phyloP scores from a whole-genome alignment of 2,113 vertebrate genomes.

The Pristiophorus japonicus region DNA sequence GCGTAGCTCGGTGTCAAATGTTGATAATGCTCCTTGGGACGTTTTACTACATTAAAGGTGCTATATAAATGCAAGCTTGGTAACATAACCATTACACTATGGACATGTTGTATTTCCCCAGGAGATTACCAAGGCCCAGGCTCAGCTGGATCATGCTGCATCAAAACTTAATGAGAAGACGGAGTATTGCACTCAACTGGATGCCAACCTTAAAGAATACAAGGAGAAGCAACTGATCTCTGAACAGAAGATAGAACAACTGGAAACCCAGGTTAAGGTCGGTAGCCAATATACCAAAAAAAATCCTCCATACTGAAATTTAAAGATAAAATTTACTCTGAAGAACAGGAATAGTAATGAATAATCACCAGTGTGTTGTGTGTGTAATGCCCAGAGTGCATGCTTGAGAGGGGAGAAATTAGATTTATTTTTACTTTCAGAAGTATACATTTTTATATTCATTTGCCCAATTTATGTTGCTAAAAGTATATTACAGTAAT shows the following conservation, averaged over 20 bases:
- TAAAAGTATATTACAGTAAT: not conserved
- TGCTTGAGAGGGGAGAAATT: too few species aligned
- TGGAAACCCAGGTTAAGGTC: slow-evolving; percentile 81
- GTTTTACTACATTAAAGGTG: not conserved
- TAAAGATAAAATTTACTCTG: too few species aligned
- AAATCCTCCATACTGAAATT: not conserved
- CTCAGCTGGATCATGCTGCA: slow-evolving; percentile 71
- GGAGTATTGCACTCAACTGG: slow-evolving; percentile 76
- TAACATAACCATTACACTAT: not conserved
- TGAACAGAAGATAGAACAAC: slow-evolving; percentile 76
- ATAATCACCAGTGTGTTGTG: not conserved
- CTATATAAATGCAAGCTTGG: not conserved
- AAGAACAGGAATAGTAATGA: not conserved
- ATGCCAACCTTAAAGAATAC: slow-evolving; percentile 74
- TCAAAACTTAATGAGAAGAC: slow-evolving; percentile 75
- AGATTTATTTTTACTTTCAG: not conserved
- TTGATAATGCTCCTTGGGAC: not conserved
- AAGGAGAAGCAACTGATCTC: slow-evolving; percentile 77
- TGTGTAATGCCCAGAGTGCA: not conserved
- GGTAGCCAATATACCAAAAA: too few species aligned
- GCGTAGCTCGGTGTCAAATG: not conserved
- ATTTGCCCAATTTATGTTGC: not conserved
- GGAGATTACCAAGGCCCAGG: slow-evolving; percentile 79
- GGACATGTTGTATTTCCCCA: slow-evolving; percentile 43
- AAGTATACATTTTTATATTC: too few species aligned